These are phyloP conservation scores for Rattus norvegicus DNA, from an alignment of 2,113 vertebrate species.

Conservation along the genomic window GRCr8 NC_086034.1:55017501-55018000, in stretches of 20 bases:
- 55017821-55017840: neutral
- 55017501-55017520: neutral
- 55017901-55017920: neutral
- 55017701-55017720: neutral
- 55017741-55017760: neutral
- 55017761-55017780: neutral
- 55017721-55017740: neutral
- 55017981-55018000: neutral
- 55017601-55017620: neutral
- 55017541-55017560: neutral
- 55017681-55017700: neutral
- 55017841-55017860: neutral
- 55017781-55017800: neutral
- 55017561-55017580: too few relatives aligned
- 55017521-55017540: neutral
- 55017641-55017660: neutral
- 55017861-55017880: neutral
- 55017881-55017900: neutral
- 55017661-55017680: neutral
- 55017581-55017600: neutral
- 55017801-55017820: neutral
- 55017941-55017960: neutral
- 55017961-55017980: neutral
- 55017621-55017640: neutral
- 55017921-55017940: neutral